Evolutionary conservation across 2,888 invertebrate species (phyloP).

Genomic region (Oscheius sp.): DNA sequence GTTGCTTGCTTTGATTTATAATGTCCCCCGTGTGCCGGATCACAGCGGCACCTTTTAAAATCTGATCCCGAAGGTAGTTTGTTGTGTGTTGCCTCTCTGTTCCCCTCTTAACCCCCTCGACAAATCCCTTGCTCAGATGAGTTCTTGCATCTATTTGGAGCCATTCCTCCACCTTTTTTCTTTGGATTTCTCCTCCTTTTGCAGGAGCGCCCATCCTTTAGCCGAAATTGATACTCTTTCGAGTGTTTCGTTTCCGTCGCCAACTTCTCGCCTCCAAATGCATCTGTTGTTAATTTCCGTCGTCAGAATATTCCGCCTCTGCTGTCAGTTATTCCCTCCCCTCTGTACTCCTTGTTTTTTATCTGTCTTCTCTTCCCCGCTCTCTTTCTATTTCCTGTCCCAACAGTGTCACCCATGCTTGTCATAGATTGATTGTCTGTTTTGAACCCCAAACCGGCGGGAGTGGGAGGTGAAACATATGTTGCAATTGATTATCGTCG

Average conservation of each 20-base stretch:
- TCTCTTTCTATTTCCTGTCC: too few species aligned
- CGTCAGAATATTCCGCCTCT: background rate
- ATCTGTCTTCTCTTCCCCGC: background rate
- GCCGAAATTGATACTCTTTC: too few species aligned
- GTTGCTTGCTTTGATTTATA: conserved; percentile 5
- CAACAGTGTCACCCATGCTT: background rate
- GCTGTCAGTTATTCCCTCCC: background rate
- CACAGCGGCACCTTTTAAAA: conserved; percentile 1
- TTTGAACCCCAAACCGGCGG: conserved; percentile 2
- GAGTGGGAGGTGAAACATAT: conserved; percentile 9
- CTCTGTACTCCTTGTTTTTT: background rate
- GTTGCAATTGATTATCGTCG: conserved; percentile 15
- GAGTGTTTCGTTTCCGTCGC: background rate
- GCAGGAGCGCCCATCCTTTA: too few species aligned
- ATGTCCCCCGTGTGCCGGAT: background rate
- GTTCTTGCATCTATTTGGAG: background rate
- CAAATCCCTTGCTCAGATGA: conserved; percentile 2
- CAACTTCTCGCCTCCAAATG: background rate
- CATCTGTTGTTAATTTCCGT: conserved; percentile 12
- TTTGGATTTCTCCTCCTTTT: background rate
- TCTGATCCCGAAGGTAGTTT: background rate
- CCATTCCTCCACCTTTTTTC: background rate
- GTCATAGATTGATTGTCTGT: background rate
- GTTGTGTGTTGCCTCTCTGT: background rate
- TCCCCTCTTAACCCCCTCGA: background rate